A percentile compares a stretch with the other conserved stretches of the same genome.
phyloP scores from a whole-genome alignment of 1,140 invertebrate species.

The Linepithema humile region DNA sequence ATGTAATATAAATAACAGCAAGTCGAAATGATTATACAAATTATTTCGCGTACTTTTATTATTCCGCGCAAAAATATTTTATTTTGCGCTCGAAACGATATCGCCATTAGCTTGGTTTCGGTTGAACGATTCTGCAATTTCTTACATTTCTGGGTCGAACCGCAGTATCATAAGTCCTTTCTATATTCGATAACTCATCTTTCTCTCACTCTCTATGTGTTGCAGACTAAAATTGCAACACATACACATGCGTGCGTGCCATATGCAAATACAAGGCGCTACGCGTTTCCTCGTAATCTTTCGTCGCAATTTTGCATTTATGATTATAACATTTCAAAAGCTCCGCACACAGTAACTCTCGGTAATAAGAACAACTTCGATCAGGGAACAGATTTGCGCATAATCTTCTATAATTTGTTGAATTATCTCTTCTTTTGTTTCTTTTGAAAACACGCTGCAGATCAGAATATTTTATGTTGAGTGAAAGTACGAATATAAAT shows the following conservation, averaged over 20 bases:
- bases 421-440: neutral
- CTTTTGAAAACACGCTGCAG: neutral
- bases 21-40: neutral
- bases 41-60: neutral
- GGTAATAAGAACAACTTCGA: neutral
- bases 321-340: neutral
- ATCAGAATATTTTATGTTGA: neutral
- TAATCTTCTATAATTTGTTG: neutral
- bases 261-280: constrained; percentile 20
- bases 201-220: neutral
- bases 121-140: constrained; percentile 28
- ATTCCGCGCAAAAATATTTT: no score
- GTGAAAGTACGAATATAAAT: neutral
- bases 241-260: neutral
- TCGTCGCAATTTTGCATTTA: constrained; percentile 24
- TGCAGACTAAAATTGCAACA: constrained; percentile 16
- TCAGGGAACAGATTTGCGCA: neutral
- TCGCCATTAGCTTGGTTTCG: constrained; percentile 17
- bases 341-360: neutral
- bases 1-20: neutral
- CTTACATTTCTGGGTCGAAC: constrained; percentile 38
- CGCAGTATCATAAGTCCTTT: constrained; percentile 23
- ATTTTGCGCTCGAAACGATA: neutral
- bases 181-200: constrained; percentile 16
- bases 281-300: constrained; percentile 24